Evolutionary conservation across 2,888 invertebrate species (phyloP), one percentile per base, ranked within the genome.

Genomic region (Cryptocheilus praepositus): DNA sequence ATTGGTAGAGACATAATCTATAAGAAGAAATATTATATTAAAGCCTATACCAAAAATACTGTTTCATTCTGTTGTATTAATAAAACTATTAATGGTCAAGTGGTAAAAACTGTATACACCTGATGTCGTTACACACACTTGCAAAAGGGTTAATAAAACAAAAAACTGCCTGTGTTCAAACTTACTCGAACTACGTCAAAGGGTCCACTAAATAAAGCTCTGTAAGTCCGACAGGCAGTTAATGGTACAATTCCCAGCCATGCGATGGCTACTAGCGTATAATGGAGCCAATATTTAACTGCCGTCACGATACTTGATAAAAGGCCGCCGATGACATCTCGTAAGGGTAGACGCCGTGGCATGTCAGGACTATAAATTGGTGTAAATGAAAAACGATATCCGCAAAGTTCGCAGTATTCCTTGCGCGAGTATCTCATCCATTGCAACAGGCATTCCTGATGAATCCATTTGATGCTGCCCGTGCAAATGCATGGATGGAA

Each of bases 321-420:
- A 57, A 98, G 90, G 1, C 99, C 99, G 54, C 95, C 95, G 0
- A 97, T 92, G 8, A 99, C 95, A 89, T 99, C 99, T 76, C 94
- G 93, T 36, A 99, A 90, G 0, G 99, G 99, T 82, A 99, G 90
- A 70, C 98, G 92, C 70, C 98, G 93, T n/a, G 99, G 99, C 99
- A 99, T 99, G 88, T 99, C 99, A 28, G 98, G 97, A n/a, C 98
- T 97, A 90, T 99, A 99, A 82, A 99, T 99, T 28, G 99, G 99
- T 85, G 97, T 98, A 86, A 99, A 99, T 3, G 98, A 97, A 89
- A 99, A 99, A 70, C 97, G 93, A 90, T 99, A 96, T 71, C 98
- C 97, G 89, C 99, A 99, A 75, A 99, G 90, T 89, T 99, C 99
- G 91, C 99, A 99, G 87, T 97, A 98, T 89, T 99, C 99, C 90